Base-by-base conservation (phyloP, 2,888 invertebrate species). In the Caenorhabditis sulstoni region DNA sequence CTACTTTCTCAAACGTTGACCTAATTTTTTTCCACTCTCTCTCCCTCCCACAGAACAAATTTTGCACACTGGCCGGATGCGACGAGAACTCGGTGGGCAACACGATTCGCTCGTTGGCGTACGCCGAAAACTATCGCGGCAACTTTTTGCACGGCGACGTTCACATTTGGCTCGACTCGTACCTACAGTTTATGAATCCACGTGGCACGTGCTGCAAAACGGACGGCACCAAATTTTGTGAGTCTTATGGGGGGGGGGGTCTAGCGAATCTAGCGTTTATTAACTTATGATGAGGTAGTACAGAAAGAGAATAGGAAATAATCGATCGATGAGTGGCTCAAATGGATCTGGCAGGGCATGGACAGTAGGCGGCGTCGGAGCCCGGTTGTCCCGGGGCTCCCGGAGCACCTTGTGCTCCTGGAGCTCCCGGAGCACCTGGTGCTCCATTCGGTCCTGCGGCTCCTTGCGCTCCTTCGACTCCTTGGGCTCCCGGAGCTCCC, bases 401-500 rank as follows among this genome's bases (percentile, higher is more conserved):
- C 14, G 12, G 41, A n/a, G n/a, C n/a, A n/a, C n/a, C n/a, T 58
- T 49, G 12, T 11, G 49, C 35, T 58, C 67, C 67, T 22, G 57
- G 49, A 5, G 14, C 44, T 58, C 67, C 67, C 3, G 22, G 14
- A 0, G n/a, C 16, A 66, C 77, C 77, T 14, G 70, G 70, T 3
- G 44, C 45, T 64, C 77, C 77, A 20, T 57, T 65, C 8, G 50
- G 37, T 61, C 81, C 81, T 52, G 74, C 70, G 22, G 49, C 47
- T 70, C 81, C 84, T 3, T 53, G 77, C 35, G 64, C 52, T 73
- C 84, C 84, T 45, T 76, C 75, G 1, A 58, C 55, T 65, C 84
- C 85, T 49, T 75, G 67, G 14, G 75, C 70, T 71, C 82, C 84
- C 11, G 77, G 61, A 2, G 80, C 65, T 71, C 81, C 85, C 53